These are phyloP conservation scores for Gopherus evgoodei DNA, from an alignment of 2,113 vertebrate genomes.

Conservation along the genomic window DNA sequence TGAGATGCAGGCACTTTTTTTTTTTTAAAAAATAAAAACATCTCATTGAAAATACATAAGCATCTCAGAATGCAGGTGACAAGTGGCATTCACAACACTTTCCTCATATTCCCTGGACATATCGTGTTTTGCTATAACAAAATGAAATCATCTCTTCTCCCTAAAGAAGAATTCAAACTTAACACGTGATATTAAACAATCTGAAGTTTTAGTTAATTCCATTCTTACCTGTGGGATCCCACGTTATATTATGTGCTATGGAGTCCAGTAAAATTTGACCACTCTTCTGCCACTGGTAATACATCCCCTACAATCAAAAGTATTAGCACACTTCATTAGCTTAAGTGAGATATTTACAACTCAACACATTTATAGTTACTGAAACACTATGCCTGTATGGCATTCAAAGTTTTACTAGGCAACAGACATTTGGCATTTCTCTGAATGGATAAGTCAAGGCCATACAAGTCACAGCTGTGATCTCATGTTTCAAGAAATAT, in stretches of 20 bases:
- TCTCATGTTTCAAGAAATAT: background rate
- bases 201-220: background rate
- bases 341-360: background rate
- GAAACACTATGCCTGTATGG: background rate
- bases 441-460: background rate
- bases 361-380: background rate
- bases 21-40: background rate
- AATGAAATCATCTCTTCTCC: background rate
- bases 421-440: background rate
- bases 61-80: background rate
- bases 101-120: background rate
- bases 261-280: conserved; percentile 91
- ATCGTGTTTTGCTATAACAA: fast-evolving
- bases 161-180: background rate
- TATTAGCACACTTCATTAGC: background rate
- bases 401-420: background rate
- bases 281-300: conserved; percentile 95
- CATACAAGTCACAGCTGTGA: background rate
- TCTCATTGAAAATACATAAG: background rate
- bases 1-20: background rate
- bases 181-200: background rate
- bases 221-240: conserved; percentile 92
- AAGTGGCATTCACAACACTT: background rate
- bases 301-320: conserved; percentile 80
- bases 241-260: conserved; percentile 89